Evolutionary conservation across 2,113 vertebrate genomes (phyloP), one percentile per base, ranked within the genome.

Genomic region (Rynchops niger): DNA sequence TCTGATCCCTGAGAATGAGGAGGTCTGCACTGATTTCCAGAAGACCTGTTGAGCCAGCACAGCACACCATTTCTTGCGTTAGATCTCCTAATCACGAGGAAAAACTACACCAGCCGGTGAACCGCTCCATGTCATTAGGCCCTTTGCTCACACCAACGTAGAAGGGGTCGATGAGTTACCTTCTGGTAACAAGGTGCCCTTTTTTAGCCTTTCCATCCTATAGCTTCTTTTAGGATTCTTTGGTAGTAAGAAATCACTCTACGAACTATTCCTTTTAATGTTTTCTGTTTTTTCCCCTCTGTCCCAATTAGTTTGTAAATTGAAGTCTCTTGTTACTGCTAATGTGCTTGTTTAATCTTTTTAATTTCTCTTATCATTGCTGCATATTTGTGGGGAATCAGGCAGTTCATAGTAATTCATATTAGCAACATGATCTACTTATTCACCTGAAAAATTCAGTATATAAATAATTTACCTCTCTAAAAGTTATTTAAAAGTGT

Each of bases 91-190:
- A 43, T 17, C 27, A 10, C 0, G 1, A 82, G 27, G 66, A 55
- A n/a, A 32, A 91, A 32, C 32, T 3, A 1, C 17, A 42, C 36
- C 27, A 36, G 4, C 3, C 16, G 63, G 12, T n/a, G 21, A 59
- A 4, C 18, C 38, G 0, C 9, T 45, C 11, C 4, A 0, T 17
- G 45, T 19, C n/a, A 5, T 9, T 4, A 14, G n/a, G 9, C 38
- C 56, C 58, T 82, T 18, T 79, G 59, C 55, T 87, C 29, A 34
- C 36, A 7, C 7, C 18, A 4, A 9, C 0, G 18, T 7, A 11
- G 14, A 3, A 32, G 5, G 9, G 26, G 20, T 27, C 55, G 7
- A 0, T 3, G 34, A 12, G 26, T 18, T 38, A 2, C 12, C 52
- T 26, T 2, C 4, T 7, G 34, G 65, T 25, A 30, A 1, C 7